phyloP scores from a whole-genome alignment of 1,140 invertebrate species.

The Drosophila tristis region DNA sequence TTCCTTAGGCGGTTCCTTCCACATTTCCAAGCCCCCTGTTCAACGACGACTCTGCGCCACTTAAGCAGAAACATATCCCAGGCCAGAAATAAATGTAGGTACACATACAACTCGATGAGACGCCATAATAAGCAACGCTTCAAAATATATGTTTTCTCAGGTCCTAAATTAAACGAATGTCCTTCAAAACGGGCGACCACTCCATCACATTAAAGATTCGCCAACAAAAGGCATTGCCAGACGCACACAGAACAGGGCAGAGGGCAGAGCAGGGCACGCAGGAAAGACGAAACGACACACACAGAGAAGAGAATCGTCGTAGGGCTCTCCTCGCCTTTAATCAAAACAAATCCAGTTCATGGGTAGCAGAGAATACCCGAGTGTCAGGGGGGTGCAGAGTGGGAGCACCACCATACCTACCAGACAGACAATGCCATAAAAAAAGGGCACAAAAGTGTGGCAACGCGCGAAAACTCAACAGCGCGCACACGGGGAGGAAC shows the following conservation, averaged over 20 bases:
- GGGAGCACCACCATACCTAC: constrained; percentile 6
- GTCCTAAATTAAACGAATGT: constrained; percentile 67
- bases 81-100: no score
- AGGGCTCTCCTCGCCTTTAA: constrained; percentile 45
- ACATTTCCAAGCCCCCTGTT: no score
- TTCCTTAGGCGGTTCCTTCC: no score
- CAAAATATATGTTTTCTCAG: constrained; percentile 62
- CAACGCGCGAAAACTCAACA: constrained; percentile 19
- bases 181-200: constrained; percentile 53
- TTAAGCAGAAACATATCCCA: background rate
- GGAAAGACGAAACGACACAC: background rate
- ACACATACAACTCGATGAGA: background rate
- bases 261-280: background rate
- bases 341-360: constrained; percentile 60
- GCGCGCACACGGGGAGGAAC: no score
- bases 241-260: constrained; percentile 9
- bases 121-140: constrained; percentile 55
- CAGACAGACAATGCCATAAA: no score
- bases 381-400: constrained; percentile 7
- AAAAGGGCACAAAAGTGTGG: constrained; percentile 56
- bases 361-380: no score
- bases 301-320: constrained; percentile 36
- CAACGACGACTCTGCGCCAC: background rate
- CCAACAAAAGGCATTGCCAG: constrained; percentile 5
- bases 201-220: constrained; percentile 38